phyloP scores from a whole-genome alignment of 2,888 invertebrate genomes.

The Lamellibrachia columna region DNA sequence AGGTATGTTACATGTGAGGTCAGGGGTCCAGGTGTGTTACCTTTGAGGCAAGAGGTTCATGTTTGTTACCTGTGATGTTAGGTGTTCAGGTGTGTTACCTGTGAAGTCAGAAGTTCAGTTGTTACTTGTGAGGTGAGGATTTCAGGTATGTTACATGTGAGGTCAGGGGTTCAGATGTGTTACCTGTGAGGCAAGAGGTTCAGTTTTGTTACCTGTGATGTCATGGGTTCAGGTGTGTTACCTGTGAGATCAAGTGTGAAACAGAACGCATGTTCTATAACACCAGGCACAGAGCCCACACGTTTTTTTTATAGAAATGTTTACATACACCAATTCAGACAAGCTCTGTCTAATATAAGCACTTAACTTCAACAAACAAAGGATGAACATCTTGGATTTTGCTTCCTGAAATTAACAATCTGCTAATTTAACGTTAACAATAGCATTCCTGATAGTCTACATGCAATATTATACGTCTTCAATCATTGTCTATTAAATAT shows the following conservation, averaged over 20 bases:
- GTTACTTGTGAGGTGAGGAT: too few relatives aligned
- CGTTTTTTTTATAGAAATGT: neutral
- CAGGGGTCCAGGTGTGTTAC: too few relatives aligned
- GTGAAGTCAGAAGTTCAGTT: too few relatives aligned
- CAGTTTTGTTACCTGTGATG: too few relatives aligned
- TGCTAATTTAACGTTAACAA: neutral
- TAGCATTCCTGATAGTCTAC: slow-evolving; percentile 6
- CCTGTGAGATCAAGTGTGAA: neutral
- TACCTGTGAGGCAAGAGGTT: too few relatives aligned
- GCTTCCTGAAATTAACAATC: neutral
- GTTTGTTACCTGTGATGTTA: too few relatives aligned
- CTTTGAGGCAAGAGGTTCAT: too few relatives aligned
- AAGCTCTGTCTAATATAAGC: neutral
- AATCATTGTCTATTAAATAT: neutral
- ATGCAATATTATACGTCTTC: neutral
- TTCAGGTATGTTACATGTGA: too few relatives aligned
- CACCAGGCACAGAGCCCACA: neutral
- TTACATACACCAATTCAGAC: neutral
- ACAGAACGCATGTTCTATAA: neutral
- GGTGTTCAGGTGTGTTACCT: too few relatives aligned
- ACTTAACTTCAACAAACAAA: neutral
- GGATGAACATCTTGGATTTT: neutral
- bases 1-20: too few relatives aligned
- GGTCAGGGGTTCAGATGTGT: too few relatives aligned
- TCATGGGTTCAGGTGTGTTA: too few relatives aligned